Evolutionary conservation across 2,797 vertebrate genomes (phyloP).

Genomic region (Sebastiscus albofasciatus): DNA sequence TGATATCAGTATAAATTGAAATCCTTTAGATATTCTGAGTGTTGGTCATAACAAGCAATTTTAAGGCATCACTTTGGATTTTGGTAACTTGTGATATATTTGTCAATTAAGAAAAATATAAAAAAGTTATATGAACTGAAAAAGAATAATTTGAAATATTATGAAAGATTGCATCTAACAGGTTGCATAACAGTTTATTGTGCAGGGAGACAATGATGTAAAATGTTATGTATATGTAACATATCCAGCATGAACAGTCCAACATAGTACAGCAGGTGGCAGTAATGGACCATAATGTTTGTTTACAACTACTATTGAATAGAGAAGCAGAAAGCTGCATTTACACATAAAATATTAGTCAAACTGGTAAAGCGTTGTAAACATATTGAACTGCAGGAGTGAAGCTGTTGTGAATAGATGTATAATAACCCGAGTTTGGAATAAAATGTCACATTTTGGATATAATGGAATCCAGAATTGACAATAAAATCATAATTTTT

Average conservation of each 20-base stretch:
- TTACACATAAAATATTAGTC: neutral
- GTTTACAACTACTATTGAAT: neutral
- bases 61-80: neutral
- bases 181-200: neutral
- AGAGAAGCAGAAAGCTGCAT: neutral
- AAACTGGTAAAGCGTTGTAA: neutral
- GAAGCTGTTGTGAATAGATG: neutral
- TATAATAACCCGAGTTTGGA: neutral
- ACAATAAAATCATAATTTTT: neutral
- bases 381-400: neutral
- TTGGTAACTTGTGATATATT: neutral
- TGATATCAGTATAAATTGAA: neutral
- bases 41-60: neutral
- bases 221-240: neutral
- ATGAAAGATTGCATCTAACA: neutral
- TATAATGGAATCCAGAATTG: neutral
- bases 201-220: neutral
- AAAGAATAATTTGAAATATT: neutral
- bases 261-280: conserved; percentile 45
- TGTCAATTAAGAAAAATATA: neutral
- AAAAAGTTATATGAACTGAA: neutral
- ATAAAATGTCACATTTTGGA: neutral
- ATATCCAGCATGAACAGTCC: neutral
- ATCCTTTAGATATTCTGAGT: neutral
- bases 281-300: neutral